Evolutionary conservation across 2,113 vertebrate species (phyloP).

Genomic region (Zosterops japonicus): DNA sequence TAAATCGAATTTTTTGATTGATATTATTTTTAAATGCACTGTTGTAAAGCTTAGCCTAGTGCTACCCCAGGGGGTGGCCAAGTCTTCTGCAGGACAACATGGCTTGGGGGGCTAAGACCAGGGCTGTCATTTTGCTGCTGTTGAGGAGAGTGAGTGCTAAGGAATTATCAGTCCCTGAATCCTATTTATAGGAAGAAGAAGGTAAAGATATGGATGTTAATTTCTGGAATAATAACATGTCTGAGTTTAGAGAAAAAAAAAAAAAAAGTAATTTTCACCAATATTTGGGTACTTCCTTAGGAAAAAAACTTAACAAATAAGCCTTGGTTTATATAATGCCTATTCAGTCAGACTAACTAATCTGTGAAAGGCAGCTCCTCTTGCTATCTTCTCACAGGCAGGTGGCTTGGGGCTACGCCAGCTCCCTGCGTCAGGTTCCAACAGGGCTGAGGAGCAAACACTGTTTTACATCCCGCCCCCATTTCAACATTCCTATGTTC

Average conservation of each 20-base stretch:
- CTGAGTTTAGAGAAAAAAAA: background rate
- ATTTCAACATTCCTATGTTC: background rate
- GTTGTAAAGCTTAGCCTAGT: background rate
- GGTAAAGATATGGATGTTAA: background rate
- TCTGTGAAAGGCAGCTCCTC: background rate
- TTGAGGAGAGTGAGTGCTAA: background rate
- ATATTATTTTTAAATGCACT: background rate
- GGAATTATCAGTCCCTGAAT: background rate
- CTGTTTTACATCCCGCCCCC: background rate
- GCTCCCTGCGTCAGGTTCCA: background rate
- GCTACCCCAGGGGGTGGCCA: background rate
- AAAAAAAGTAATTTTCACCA: background rate
- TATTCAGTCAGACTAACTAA: constrained; percentile 10
- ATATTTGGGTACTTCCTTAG: background rate
- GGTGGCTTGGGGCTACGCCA: background rate
- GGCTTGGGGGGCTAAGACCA: background rate
- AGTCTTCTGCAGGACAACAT: background rate
- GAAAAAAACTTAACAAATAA: background rate
- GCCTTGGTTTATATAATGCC: background rate
- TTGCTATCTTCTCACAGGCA: constrained; percentile 34
- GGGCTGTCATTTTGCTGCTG: background rate
- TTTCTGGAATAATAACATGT: background rate
- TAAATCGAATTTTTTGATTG: background rate
- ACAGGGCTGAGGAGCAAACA: background rate
- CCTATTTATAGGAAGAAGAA: background rate